Conservation (phyloP, 2,888 invertebrate genomes). For the Trissoscelio sp. region DNA sequence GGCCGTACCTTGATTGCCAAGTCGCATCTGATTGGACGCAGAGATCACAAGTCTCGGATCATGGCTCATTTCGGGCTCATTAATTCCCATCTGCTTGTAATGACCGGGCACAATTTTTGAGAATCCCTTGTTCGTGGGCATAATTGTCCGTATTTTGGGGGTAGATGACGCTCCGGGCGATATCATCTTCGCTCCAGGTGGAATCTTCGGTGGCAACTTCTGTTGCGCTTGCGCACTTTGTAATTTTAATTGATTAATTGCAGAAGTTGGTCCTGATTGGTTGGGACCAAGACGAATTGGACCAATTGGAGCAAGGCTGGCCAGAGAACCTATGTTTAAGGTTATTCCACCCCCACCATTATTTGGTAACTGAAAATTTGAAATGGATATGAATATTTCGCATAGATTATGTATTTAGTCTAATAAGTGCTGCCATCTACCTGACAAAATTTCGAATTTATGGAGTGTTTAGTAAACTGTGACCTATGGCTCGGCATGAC, state of each 20-base stretch:
- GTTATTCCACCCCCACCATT: conserved; percentile 81
- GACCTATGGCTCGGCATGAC: conserved; percentile 73
- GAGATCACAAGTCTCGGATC: conserved; percentile 73
- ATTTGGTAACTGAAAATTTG: conserved; percentile 71
- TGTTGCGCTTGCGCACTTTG: conserved; percentile 28
- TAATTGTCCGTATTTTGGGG: conserved; percentile 77
- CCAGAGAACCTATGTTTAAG: conserved; percentile 82
- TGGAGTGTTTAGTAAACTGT: conserved; percentile 75
- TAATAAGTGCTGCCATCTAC: no score
- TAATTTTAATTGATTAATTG: conserved; percentile 13
- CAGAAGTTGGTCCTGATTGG: conserved; percentile 31
- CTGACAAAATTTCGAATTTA: conserved; percentile 75
- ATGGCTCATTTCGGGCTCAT: conserved; percentile 69
- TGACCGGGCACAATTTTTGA: conserved; percentile 74
- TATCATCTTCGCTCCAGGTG: conserved; percentile 32
- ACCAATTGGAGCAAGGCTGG: conserved; percentile 82
- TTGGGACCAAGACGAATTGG: conserved; percentile 80
- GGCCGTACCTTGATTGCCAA: conserved; percentile 68
- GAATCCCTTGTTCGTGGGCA: conserved; percentile 73
- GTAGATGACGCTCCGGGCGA: conserved; percentile 70
- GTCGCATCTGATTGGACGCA: conserved; percentile 73
- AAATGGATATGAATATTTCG: not conserved
- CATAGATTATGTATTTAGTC: no score
- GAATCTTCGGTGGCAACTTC: conserved; percentile 75
- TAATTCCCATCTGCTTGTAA: conserved; percentile 74